phyloP scores from a whole-genome alignment of 2,113 vertebrate species.

The Pterocles burchelli region DNA sequence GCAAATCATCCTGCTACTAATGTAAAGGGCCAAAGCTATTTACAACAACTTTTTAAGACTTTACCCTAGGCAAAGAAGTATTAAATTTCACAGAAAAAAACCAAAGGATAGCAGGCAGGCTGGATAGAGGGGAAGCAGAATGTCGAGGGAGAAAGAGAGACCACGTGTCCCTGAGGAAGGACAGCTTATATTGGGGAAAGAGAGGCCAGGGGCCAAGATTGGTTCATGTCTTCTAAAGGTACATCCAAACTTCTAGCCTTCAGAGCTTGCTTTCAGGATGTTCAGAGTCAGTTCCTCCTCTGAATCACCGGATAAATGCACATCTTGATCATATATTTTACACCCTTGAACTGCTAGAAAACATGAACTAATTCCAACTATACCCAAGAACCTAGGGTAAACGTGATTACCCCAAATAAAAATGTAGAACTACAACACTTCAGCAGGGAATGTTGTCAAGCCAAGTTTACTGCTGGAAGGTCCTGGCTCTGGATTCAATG shows the following conservation, averaged over 20 bases:
- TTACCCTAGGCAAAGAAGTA: background rate
- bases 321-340: background rate
- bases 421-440: background rate
- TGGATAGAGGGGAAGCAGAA: background rate
- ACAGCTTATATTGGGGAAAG: background rate
- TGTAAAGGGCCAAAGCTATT: background rate
- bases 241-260: background rate
- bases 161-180: background rate
- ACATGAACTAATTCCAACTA: background rate
- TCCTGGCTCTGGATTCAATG: background rate
- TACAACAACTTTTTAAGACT: background rate
- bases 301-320: background rate
- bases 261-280: background rate
- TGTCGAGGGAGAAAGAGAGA: background rate
- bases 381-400: background rate
- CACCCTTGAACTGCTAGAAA: background rate
- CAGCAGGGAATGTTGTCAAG: background rate
- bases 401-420: background rate
- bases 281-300: background rate
- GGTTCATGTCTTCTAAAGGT: background rate
- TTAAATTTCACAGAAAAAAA: background rate
- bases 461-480: background rate
- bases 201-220: background rate
- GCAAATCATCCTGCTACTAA: background rate
- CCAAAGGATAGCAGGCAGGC: accelerated